Base-by-base conservation (phyloP, 2,113 vertebrate genomes). In the Speoplatyrhinus poulsoni region DNA sequence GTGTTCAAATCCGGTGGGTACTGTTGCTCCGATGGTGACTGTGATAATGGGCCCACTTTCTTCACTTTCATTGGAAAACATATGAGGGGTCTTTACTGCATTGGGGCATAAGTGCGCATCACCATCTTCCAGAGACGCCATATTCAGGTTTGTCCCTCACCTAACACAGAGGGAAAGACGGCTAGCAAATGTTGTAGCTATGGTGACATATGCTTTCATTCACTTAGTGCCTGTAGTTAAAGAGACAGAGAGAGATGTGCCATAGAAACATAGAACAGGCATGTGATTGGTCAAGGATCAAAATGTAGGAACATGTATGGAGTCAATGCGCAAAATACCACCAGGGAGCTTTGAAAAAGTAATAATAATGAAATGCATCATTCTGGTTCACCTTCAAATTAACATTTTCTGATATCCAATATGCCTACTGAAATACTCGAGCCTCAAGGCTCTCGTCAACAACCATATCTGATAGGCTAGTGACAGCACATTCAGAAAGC, bases 1-100 rank as follows among this genome's bases (percentile, higher is more conserved):
- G 70, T 88, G 87, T 81, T 99, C 97, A 76, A 98, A 98, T 0
- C 97, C 97, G 3, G 97, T 99, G 15, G 97, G 97, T 26, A 98
- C 96, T 0, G 97, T 99, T 9, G 97, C 97, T 69, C 96, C 97
- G 56, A 98, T 84, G 26, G 92, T 95, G 70, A 94, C 92, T 0
- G 61, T 77, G 19, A 93, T 74, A 32, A 73, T 15, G 16, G 81
- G 52, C 6, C 46, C 76, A 26, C 49, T n/a, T 26, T 67, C 26
- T 6, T 85, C 79, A 4, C 4, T 15, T 9, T 74, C 75, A 26
- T 49, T 0, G 46, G 55, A 70, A 62, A 72, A 19, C 1, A n/a
- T 49, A 3, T 36, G 1, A 3, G 67, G 11, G 8, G 67, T 9
- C 26, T 49, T 19, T 12, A 10, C 41, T 17, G 17, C 17, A 16